These are phyloP conservation scores for Vidua chalybeata DNA, from an alignment of 2,113 vertebrate genomes.

Conservation along the genomic window DNA sequence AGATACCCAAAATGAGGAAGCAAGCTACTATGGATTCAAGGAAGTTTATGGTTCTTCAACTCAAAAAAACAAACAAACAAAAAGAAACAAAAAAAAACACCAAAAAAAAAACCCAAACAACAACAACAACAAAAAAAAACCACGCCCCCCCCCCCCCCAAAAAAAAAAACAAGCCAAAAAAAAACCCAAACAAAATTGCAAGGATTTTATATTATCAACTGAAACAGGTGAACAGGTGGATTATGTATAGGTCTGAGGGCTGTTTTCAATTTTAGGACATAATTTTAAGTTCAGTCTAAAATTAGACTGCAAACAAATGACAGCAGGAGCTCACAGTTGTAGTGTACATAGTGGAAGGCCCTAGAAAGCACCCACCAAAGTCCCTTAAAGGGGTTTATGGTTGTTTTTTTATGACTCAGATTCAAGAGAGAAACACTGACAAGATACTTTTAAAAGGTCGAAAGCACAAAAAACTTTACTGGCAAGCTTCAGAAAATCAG, in stretches of 20 bases:
- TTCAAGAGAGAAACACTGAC: background rate
- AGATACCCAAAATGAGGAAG: background rate
- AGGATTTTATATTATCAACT: background rate
- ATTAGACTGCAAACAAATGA: background rate
- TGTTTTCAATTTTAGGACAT: background rate
- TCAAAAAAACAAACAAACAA: background rate
- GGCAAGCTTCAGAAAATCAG: background rate
- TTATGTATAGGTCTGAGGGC: background rate
- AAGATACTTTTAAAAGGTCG: background rate
- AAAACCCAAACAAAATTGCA: background rate
- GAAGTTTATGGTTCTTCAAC: background rate
- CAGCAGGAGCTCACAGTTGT: background rate
- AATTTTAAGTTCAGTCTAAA: background rate
- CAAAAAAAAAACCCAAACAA: background rate
- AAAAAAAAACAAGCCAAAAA: no score
- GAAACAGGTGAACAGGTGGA: background rate
- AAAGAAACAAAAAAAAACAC: no score
- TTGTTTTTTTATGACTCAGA: background rate
- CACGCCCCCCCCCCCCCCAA: no score
- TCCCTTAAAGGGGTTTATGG: rapidly evolving
- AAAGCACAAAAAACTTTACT: background rate
- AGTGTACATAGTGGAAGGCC: background rate
- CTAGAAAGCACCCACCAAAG: background rate
- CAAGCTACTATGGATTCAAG: rapidly evolving
- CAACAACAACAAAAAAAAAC: background rate